phyloP scores from a whole-genome alignment of 2,113 vertebrate species.

The Sinocyclocheilus anshuiensis region DNA sequence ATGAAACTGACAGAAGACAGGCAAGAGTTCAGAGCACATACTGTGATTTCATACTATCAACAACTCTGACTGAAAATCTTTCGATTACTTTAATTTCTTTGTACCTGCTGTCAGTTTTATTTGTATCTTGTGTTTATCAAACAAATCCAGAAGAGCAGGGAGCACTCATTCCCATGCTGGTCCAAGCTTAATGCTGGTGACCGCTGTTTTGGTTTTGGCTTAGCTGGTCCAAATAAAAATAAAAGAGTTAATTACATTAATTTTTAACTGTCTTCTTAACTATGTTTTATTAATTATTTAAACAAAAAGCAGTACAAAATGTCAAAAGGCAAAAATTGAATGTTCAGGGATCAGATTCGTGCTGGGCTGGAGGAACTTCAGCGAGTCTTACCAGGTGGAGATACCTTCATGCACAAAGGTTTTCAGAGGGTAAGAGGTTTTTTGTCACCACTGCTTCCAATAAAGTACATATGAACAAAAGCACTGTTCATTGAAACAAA shows the following conservation, averaged over 20 bases:
- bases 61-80: neutral
- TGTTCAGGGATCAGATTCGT: constrained; percentile 88
- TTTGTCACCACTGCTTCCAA: neutral
- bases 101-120: neutral
- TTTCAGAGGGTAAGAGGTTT: constrained; percentile 84
- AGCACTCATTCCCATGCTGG: neutral
- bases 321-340: neutral
- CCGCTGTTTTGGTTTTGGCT: neutral
- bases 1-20: constrained; percentile 96
- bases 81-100: neutral
- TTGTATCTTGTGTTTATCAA: constrained; percentile 45
- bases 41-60: neutral
- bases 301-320: neutral
- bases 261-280: too few species aligned
- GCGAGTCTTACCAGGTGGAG: constrained; percentile 90
- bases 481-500: neutral
- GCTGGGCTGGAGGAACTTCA: constrained; percentile 89
- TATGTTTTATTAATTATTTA: neutral
- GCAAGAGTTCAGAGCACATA: constrained; percentile 68
- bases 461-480: neutral
- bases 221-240: neutral
- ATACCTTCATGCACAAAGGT: constrained; percentile 95
- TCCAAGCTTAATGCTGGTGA: neutral
- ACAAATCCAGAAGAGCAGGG: neutral
- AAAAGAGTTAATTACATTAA: neutral